Percentiles rank a stretch among this genome's conserved stretches.
Conservation (phyloP, 2,888 invertebrate species). For the Tanytarsus gracilentus region DNA sequence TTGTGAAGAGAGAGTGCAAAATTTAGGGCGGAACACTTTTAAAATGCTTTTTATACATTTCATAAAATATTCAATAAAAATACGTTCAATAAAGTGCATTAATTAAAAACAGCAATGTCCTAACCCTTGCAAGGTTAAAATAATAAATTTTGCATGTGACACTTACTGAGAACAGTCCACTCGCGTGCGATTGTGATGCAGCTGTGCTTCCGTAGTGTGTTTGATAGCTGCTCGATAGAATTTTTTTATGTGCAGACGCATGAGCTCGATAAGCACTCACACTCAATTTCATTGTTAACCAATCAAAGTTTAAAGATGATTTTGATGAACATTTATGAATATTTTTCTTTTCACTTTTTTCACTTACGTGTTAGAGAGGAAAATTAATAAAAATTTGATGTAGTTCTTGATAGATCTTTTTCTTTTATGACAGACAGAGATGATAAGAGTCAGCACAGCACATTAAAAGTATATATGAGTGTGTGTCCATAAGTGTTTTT, state of each 20-base stretch:
- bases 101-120: too few species aligned
- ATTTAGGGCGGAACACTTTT: too few species aligned
- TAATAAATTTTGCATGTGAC: slow-evolving; percentile 21
- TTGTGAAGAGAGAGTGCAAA: too few species aligned
- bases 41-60: too few species aligned
- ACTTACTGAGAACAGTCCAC: slow-evolving; percentile 50
- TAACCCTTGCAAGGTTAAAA: slow-evolving; percentile 23
- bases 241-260: slow-evolving; percentile 81
- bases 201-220: slow-evolving; percentile 70
- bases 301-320: slow-evolving; percentile 13
- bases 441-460: slow-evolving; percentile 15
- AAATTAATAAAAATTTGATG: not conserved
- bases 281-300: slow-evolving; percentile 64
- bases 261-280: slow-evolving; percentile 82
- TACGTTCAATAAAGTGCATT: slow-evolving; percentile 27
- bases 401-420: not conserved
- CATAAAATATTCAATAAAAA: too few species aligned
- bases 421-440: not conserved
- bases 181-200: slow-evolving; percentile 47
- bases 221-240: slow-evolving; percentile 68
- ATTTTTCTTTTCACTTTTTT: not conserved
- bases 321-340: not conserved
- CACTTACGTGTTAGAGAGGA: not conserved
- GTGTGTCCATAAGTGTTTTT: not conserved
- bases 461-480: slow-evolving; percentile 19